Evolutionary conservation across 30 jellyfish, hydroid and myxozoan species (phyloP).

Genomic region (Sanderia malayensis): DNA sequence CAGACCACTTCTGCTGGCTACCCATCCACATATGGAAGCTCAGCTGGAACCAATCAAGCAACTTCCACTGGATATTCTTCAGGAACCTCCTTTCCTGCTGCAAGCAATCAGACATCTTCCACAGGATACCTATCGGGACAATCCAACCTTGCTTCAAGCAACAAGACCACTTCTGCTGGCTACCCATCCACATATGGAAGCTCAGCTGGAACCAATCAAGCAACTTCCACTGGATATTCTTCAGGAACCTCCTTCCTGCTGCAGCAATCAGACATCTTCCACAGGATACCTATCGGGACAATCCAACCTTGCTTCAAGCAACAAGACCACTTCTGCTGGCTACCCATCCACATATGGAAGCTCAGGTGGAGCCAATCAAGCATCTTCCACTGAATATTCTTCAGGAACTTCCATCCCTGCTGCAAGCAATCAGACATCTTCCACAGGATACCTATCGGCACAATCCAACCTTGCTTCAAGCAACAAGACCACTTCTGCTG

Average conservation of each 20-base stretch:
- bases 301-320: neutral
- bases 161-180: neutral
- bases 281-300: neutral
- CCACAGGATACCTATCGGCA: neutral
- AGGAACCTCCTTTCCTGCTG: no score
- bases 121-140: neutral
- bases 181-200: neutral
- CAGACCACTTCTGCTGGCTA: slow-evolving; percentile 1
- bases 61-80: neutral
- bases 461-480: neutral
- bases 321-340: neutral
- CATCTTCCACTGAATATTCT: slow-evolving; percentile 1
- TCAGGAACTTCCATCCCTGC: neutral
- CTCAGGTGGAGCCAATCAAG: neutral
- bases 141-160: neutral
- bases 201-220: neutral
- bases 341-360: neutral
- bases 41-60: neutral
- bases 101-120: neutral
- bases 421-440: neutral
- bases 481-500: neutral
- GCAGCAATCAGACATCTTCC: neutral
- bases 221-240: neutral
- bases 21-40: slow-evolving; percentile 9
- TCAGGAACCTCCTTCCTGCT: neutral